A percentile compares a stretch with the other conserved stretches of the same genome.
Evolutionary conservation across 2,113 vertebrate genomes (phyloP).

Genomic region (Climacteris rufus): DNA sequence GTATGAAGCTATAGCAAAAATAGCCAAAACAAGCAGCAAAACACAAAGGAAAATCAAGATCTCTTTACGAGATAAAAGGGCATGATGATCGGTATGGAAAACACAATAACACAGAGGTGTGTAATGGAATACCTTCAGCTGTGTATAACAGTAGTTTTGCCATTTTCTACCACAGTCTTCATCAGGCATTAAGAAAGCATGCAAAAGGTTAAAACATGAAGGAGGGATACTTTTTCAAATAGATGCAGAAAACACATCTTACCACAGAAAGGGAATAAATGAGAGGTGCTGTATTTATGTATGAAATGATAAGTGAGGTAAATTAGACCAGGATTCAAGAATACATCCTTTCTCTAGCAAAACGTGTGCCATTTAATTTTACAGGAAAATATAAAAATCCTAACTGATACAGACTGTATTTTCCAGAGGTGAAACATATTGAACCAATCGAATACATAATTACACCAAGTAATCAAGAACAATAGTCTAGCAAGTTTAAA

Average conservation of each 20-base stretch:
- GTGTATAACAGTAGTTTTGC: not conserved
- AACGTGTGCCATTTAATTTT: not conserved
- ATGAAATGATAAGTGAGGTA: not conserved
- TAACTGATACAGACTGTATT: not conserved
- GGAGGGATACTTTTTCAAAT: not conserved
- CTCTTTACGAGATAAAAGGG: not conserved
- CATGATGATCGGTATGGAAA: not conserved
- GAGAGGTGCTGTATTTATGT: not conserved
- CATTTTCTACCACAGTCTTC: not conserved
- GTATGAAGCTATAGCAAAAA: not conserved
- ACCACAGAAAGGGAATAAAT: not conserved
- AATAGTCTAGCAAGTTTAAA: not conserved
- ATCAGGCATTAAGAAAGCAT: not conserved
- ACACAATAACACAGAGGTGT: not conserved
- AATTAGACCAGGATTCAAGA: not conserved
- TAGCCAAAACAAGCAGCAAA: not conserved
- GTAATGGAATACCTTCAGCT: not conserved
- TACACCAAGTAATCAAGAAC: not conserved
- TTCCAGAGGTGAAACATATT: not conserved
- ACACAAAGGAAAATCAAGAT: not conserved
- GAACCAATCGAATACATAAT: not conserved
- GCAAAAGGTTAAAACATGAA: not conserved
- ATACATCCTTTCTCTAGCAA: not conserved
- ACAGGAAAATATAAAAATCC: not conserved
- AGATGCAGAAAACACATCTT: not conserved